phyloP scores from a whole-genome alignment of 2,888 invertebrate species.

The Volucella inanis region DNA sequence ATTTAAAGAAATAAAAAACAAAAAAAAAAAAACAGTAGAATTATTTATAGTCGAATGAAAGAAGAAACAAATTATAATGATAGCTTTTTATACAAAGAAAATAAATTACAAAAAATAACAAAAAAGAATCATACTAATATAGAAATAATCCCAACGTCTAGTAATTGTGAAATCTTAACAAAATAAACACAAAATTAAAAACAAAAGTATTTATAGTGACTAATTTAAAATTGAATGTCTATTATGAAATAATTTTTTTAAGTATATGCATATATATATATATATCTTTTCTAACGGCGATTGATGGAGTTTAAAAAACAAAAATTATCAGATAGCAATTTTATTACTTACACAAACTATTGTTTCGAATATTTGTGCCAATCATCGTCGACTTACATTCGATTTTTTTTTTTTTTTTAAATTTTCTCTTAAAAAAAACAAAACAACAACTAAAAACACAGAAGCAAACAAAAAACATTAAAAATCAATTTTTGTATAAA shows the following conservation, averaged over 20 bases:
- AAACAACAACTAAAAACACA: slow-evolving; percentile 11
- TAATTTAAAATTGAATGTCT: slow-evolving; percentile 66
- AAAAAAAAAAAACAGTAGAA: slow-evolving; percentile 16
- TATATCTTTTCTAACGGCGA: slow-evolving; percentile 45
- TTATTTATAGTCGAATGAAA: slow-evolving; percentile 58
- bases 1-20: slow-evolving; percentile 25
- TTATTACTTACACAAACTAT: slow-evolving; percentile 12
- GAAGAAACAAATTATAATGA: slow-evolving; percentile 37
- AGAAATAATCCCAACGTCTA: slow-evolving; percentile 75
- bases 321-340: slow-evolving; percentile 12
- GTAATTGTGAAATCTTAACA: slow-evolving; percentile 70
- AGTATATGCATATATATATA: slow-evolving; percentile 36
- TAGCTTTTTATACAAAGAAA: slow-evolving; percentile 74
- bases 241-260: slow-evolving; percentile 50
- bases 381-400: slow-evolving; percentile 50
- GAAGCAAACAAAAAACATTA: slow-evolving; percentile 12
- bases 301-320: slow-evolving; percentile 32
- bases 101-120: slow-evolving; percentile 39
- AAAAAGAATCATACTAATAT: slow-evolving; percentile 65
- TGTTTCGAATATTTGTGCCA: slow-evolving; percentile 50
- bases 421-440: slow-evolving; percentile 14
- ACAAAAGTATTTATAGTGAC: slow-evolving; percentile 35
- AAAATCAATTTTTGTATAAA: slow-evolving; percentile 44
- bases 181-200: slow-evolving; percentile 22
- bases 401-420: slow-evolving; percentile 21